Conservation (phyloP, 2,888 invertebrate genomes). For the Metalampra italica region DNA sequence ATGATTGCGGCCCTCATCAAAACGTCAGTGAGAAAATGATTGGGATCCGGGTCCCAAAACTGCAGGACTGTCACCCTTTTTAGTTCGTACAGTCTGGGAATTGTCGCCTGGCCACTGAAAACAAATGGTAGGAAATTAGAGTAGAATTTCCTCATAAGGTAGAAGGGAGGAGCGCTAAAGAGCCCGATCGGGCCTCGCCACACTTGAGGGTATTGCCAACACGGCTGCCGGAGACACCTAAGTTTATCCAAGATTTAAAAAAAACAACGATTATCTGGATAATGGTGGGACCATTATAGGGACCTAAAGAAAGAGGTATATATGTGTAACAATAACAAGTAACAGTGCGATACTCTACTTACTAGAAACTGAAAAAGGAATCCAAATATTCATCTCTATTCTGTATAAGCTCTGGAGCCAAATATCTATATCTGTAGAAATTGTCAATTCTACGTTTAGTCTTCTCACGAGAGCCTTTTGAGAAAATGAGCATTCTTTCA, state of each 20-base stretch:
- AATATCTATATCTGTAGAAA: constrained; percentile 45
- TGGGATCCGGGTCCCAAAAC: constrained; percentile 39
- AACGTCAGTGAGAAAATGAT: constrained; percentile 41
- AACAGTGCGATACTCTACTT: constrained; percentile 28
- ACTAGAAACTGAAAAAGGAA: constrained; percentile 47
- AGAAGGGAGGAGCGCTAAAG: no score
- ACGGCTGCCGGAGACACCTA: no score
- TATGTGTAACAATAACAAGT: no score
- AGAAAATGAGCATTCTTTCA: constrained; percentile 46
- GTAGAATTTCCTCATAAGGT: no score
- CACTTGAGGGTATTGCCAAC: no score
- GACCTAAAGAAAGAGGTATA: no score
- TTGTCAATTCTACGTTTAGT: constrained; percentile 53
- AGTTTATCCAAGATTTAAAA: no score
- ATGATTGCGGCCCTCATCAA: constrained; percentile 29
- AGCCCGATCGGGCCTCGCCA: no score
- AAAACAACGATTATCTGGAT: no score
- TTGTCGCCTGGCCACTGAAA: constrained; percentile 47
- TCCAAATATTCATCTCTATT: constrained; percentile 27
- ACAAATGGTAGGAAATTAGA: constrained; percentile 5
- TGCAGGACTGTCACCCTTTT: constrained; percentile 47
- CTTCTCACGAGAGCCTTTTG: constrained; percentile 58
- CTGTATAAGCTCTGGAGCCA: constrained; percentile 51
- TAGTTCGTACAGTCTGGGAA: constrained; percentile 47
- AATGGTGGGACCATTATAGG: no score